Evolutionary conservation across 2,113 vertebrate genomes (phyloP).

Genomic region (Terrapene triunguis): DNA sequence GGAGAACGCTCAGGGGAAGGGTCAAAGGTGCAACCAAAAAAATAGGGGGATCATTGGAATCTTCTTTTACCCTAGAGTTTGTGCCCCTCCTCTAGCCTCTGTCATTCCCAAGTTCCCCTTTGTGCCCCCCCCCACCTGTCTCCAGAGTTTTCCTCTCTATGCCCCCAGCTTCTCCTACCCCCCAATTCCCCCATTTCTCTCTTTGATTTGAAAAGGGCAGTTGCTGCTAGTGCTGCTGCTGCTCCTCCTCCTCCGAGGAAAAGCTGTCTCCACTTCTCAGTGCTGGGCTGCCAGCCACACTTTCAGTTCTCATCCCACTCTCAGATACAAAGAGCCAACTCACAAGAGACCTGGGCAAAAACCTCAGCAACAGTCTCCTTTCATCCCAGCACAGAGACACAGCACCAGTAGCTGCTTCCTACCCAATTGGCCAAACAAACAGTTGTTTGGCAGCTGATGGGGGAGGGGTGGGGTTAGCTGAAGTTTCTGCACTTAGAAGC

Average conservation of each 20-base stretch:
- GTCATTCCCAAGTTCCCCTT: too few relatives aligned
- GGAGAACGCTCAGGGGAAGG: too few relatives aligned
- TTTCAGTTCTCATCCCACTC: accelerated
- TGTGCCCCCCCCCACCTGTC: too few relatives aligned
- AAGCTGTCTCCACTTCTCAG: background rate
- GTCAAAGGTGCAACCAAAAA: too few relatives aligned
- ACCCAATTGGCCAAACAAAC: background rate
- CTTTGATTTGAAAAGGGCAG: background rate
- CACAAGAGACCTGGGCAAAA: background rate
- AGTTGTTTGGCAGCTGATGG: background rate
- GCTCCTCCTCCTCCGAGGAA: background rate
- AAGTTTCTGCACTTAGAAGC: background rate
- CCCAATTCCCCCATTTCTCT: too few relatives aligned
- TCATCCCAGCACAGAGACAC: accelerated
- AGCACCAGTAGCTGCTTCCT: background rate
- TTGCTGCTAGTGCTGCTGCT: background rate
- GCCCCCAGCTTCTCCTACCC: too few relatives aligned
- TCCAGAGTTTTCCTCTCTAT: too few relatives aligned
- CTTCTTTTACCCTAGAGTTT: too few relatives aligned
- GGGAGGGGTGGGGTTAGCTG: background rate
- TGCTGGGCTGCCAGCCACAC: accelerated
- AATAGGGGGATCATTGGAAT: too few relatives aligned
- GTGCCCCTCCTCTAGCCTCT: too few relatives aligned
- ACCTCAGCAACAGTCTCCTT: background rate
- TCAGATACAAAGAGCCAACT: background rate